Percentiles rank a stretch among this genome's conserved stretches.
These are phyloP conservation scores for Parazoanthus swiftii DNA, from an alignment of 92 coral and sea anemone genomes.

Conservation along the genomic window DNA sequence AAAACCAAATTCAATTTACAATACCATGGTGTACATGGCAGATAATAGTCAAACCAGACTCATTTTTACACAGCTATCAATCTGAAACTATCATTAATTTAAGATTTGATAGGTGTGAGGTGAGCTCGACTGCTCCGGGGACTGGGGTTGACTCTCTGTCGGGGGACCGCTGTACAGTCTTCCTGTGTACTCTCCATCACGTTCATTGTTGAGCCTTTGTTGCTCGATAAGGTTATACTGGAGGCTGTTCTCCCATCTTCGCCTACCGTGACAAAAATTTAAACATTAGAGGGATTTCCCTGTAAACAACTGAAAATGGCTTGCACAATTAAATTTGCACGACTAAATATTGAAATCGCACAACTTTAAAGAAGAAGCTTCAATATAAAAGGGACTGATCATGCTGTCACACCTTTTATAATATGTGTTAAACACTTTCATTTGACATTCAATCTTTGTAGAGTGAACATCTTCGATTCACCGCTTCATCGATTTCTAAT, in stretches of 20 bases:
- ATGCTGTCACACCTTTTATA: no score
- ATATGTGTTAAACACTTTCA: no score
- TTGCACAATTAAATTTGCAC: not conserved
- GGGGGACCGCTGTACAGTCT: constrained; percentile 40
- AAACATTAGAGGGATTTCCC: not conserved
- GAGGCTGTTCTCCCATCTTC: constrained; percentile 58
- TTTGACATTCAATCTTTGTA: no score
- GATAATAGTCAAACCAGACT: not conserved
- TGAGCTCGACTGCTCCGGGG: constrained; percentile 71
- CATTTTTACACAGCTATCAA: not conserved
- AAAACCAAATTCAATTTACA: no score
- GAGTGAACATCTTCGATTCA: no score
- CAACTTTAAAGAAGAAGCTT: no score
- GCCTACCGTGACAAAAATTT: not conserved
- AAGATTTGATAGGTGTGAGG: constrained; percentile 76
- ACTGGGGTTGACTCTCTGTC: constrained; percentile 44
- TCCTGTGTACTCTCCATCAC: constrained; percentile 42
- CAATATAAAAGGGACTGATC: no score
- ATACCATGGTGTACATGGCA: not conserved
- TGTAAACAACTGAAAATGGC: not conserved
- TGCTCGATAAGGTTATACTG: constrained; percentile 62
- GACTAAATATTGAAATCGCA: not conserved
- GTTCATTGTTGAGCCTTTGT: constrained; percentile 50
- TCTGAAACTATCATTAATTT: not conserved
- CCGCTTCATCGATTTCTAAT: no score